Base-by-base conservation (phyloP, 35 echinoderm and acorn worm species). In the Ophioderma brevispina region DNA sequence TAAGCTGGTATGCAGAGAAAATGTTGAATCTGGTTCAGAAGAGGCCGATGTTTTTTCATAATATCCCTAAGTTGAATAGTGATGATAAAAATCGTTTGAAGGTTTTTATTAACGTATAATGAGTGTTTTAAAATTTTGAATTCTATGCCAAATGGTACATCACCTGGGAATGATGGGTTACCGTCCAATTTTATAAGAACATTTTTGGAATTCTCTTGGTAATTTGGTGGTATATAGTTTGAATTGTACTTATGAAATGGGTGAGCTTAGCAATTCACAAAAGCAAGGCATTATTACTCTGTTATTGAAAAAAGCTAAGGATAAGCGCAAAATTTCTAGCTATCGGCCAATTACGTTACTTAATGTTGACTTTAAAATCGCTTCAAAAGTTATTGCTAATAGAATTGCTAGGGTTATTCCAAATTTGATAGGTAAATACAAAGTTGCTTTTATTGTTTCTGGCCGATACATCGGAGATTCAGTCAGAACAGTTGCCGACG, bases 121-220 rank as follows among this genome's bases (percentile, higher is more conserved):
- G 81, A 84, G 33, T 42, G 81, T 35, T 31, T 84, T 31, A n/a
- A 42, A 4, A 52, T n/a, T 10, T 31, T 84, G 5, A 41, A 84
- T 49, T 11, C 38, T 43, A 84, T 84, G 81, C 38, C 38, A 13
- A 84, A 84, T 35, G 43, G 43, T 23, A 84, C 41, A 84, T 43
- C 38, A 32, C 81, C 81, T 3, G 81, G 81, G 25, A 84, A n/a
- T 32, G 81, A 84, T 55, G 81, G 81, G 3, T 50, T 84, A 17
- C 37, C 79, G 37, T 18, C 13, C 28, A 36, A 35, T 34, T 81
- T 81, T 81, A 35, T 35, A 13, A 81, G 52, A 43, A 43, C 40
- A 49, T 84, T 52, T 84, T n/a, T 43, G 38, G 43, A 25, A 17
- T 37, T 32, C 3, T 6, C 52, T 28, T 52, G 40, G 81, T 15